A percentile compares a stretch with the other conserved stretches of the same genome.
These are phyloP conservation scores for Lepilemur septentrionalis DNA, from an alignment of 2,797 vertebrate genomes.

Conservation along the genomic window DNA sequence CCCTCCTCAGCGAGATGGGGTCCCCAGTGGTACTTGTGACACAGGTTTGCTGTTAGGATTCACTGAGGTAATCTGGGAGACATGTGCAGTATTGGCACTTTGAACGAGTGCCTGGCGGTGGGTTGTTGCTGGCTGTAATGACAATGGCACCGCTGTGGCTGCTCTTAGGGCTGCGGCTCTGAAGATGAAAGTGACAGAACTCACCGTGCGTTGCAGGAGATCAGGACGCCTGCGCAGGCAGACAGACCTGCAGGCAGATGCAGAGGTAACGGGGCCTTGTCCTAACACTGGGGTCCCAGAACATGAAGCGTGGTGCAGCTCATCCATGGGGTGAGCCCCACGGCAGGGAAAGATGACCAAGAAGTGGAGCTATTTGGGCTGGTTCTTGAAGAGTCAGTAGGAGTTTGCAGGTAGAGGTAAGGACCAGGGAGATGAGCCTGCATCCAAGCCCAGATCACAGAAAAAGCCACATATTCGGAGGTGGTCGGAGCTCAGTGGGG, in stretches of 20 bases:
- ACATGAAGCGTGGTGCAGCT: fast-evolving
- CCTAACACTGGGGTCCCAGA: not conserved
- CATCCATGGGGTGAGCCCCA: not conserved
- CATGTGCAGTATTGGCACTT: not conserved
- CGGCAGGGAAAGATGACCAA: not conserved
- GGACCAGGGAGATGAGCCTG: not conserved
- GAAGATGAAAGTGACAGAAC: not conserved
- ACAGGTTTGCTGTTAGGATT: not conserved
- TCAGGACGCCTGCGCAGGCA: not conserved
- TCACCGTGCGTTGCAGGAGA: fast-evolving
- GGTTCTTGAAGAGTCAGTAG: not conserved
- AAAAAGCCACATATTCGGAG: too few relatives aligned
- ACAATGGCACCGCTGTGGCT: not conserved
- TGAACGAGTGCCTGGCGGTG: too few relatives aligned
- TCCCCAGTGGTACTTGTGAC: too few relatives aligned
- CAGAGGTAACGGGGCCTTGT: not conserved
- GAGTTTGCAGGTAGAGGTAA: not conserved
- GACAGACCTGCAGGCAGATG: not conserved
- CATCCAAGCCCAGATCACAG: not conserved
- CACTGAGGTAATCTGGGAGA: not conserved
- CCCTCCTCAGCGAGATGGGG: not conserved
- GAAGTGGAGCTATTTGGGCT: not conserved
- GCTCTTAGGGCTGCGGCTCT: not conserved
- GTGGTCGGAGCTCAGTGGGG: not conserved
- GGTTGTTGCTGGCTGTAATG: fast-evolving